Conservation (phyloP, 2,888 invertebrate species). For the Dermolepida albohirtum region DNA sequence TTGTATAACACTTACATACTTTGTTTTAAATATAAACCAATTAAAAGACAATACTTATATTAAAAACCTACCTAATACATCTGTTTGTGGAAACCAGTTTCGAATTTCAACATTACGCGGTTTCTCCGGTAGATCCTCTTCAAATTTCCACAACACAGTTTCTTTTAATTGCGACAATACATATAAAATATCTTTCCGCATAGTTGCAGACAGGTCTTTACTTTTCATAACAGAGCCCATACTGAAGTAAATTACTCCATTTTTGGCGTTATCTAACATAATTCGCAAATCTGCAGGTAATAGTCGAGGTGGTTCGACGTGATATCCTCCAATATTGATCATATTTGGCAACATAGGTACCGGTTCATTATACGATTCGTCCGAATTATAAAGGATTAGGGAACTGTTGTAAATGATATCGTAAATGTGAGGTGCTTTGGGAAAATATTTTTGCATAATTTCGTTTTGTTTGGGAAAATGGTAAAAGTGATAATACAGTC, state of each 20-base stretch:
- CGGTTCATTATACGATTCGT: constrained; percentile 66
- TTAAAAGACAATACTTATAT: no score
- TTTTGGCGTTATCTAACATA: constrained; percentile 32
- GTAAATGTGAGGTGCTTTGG: constrained; percentile 51
- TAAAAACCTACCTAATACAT: constrained; percentile 47
- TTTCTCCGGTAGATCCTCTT: constrained; percentile 67
- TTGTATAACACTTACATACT: no score
- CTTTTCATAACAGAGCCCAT: constrained; percentile 29
- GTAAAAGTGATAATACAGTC: constrained; percentile 52
- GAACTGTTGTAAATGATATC: constrained; percentile 54
- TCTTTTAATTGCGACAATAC: constrained; percentile 70
- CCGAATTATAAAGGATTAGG: constrained; percentile 58
- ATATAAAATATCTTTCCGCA: constrained; percentile 48
- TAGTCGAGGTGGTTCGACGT: constrained; percentile 54
- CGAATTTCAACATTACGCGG: constrained; percentile 69
- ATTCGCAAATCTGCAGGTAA: constrained; percentile 32
- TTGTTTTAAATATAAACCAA: no score
- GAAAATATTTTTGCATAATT: constrained; percentile 54
- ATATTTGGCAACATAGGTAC: constrained; percentile 68
- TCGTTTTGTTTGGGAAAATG: constrained; percentile 50
- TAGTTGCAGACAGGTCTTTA: constrained; percentile 13
- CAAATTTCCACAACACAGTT: constrained; percentile 76
- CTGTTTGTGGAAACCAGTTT: constrained; percentile 75
- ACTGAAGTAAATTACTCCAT: constrained; percentile 35
- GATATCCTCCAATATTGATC: constrained; percentile 71